Evolutionary conservation across 2,888 invertebrate genomes (phyloP).

Genomic region (Clivina fossor): DNA sequence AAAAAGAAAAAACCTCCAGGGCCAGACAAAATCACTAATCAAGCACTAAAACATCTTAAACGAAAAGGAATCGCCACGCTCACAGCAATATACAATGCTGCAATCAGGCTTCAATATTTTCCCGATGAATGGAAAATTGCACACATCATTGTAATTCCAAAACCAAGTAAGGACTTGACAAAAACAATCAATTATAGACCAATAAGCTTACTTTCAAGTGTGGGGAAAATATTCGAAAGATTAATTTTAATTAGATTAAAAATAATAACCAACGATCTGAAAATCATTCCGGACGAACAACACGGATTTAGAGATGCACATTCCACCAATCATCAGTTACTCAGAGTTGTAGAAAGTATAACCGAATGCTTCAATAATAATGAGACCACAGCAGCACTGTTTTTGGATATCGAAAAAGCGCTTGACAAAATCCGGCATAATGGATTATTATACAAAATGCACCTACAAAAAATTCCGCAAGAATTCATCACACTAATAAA

Average conservation of each 20-base stretch:
- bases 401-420: constrained; percentile 44
- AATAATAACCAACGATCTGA: constrained; percentile 18
- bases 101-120: constrained; percentile 17
- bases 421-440: too few species aligned
- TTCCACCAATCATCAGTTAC: constrained; percentile 41
- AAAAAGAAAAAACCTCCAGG: constrained; percentile 29
- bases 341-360: constrained; percentile 39
- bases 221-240: constrained; percentile 40
- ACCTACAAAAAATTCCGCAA: too few species aligned
- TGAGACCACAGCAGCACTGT: constrained; percentile 40
- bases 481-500: too few species aligned
- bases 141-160: constrained; percentile 18
- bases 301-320: constrained; percentile 42
- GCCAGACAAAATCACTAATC: constrained; percentile 6
- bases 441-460: too few species aligned
- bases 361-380: constrained; percentile 38
- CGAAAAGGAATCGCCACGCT: neutral
- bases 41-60: constrained; percentile 7
- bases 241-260: constrained; percentile 34
- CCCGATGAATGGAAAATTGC: constrained; percentile 32
- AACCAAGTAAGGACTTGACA: constrained; percentile 12
- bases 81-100: constrained; percentile 18
- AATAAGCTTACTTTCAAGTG: constrained; percentile 40
- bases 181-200: constrained; percentile 40
- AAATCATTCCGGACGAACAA: constrained; percentile 38